Evolutionary conservation across 2,888 invertebrate species (phyloP), one percentile per base, ranked within the genome.

Genomic region (Microplitis manilae): DNA sequence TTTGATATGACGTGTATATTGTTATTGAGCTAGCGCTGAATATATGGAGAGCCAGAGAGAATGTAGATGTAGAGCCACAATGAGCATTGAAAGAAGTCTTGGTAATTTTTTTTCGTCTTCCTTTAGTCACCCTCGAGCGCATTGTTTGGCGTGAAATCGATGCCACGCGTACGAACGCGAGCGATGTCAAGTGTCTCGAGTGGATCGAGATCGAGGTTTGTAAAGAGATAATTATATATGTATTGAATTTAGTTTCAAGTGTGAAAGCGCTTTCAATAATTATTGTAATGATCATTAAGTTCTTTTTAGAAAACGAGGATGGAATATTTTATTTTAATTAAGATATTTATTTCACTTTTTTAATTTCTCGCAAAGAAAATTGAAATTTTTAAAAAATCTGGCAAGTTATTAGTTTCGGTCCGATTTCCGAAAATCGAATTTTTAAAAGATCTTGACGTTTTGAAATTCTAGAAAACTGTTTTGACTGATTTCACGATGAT

Each of bases 81-180:
- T 67, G 50, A 60, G 17, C 41, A 65, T 20, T 40, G 75, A 61
- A 73, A 39, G 20, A 67, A 72, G 73, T 50, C 40, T 69, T 65
- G 70, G 61, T 77, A 61, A 40, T 61, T 70, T 70, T 79, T 61
- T 60, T 60, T 72, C 62, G 73, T 77, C 68, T 62, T 50, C n/a
- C 17, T 59, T 71, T 70, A 60, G 20, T 72, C 41, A 30, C 30
- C 30, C 7, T 76, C 70, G 73, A 65, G 70, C 69, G 85, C 83
- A 85, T 85, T 86, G 87, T 87, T 87, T 84, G 83, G 76, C 72
- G 80, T 83, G 87, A 87, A 88, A 88, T 88, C 87, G 87, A 88
- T 87, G 88, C 87, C 84, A 79, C 79, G 81, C 80, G 81, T 78
- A 79, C 78, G 71, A 50, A 50, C 13, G 50, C 50, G 50, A 30